Conservation (phyloP, 2,113 vertebrate genomes). For the rat (Rattus norvegicus) region DNA sequence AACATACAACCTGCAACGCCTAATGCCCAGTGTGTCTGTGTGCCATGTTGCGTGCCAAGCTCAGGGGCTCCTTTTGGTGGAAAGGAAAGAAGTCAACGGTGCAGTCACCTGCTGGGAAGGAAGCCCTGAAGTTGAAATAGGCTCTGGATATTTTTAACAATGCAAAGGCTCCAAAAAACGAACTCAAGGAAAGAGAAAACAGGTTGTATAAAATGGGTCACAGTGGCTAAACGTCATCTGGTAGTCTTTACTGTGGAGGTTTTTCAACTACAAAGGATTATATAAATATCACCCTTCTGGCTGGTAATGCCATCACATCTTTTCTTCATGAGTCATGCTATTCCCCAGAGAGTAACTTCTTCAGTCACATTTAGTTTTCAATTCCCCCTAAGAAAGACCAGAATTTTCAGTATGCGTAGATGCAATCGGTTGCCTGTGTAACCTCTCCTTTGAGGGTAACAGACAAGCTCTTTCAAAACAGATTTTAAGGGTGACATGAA, state of each 20-base stretch:
- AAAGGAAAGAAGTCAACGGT: background rate
- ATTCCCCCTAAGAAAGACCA: background rate
- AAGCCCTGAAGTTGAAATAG: background rate
- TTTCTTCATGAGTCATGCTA: background rate
- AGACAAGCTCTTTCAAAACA: background rate
- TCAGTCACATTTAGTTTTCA: background rate
- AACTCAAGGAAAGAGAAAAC: conserved; percentile 21
- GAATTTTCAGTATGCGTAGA: background rate
- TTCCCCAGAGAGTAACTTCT: background rate
- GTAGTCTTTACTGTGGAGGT: background rate
- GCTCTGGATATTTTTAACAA: background rate
- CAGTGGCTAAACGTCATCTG: background rate
- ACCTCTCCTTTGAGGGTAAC: background rate
- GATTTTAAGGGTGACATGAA: background rate
- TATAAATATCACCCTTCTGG: background rate
- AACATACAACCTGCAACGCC: background rate
- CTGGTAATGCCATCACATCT: background rate
- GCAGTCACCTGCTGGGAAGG: background rate
- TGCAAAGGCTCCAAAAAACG: background rate
- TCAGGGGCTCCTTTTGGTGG: background rate
- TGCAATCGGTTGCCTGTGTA: background rate
- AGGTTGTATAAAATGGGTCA: conserved; percentile 35
- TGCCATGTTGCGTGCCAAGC: background rate
- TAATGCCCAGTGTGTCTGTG: background rate
- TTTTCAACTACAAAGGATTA: background rate